Conservation (phyloP, 2,888 invertebrate genomes). For the Peribatodes rhomboidaria region DNA sequence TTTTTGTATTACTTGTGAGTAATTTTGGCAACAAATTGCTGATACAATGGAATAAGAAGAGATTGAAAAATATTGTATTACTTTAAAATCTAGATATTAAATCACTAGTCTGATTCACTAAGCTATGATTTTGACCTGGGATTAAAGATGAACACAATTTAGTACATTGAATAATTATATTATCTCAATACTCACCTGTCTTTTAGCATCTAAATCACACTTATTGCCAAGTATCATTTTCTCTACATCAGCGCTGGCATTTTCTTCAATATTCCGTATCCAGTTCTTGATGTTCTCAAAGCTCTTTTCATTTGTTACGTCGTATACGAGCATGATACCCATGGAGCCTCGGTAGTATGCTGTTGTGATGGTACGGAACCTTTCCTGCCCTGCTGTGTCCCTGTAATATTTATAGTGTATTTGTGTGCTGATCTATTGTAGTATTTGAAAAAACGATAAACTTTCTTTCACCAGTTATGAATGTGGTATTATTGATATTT, state of each 20-base stretch:
- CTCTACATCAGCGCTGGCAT: slow-evolving; percentile 99
- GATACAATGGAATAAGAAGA: no score
- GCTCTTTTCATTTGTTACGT: slow-evolving; percentile 99
- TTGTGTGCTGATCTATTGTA: neutral
- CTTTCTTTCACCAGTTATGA: no score
- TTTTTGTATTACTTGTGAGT: neutral
- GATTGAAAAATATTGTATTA: no score
- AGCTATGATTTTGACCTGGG: neutral
- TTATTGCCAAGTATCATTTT: slow-evolving; percentile 99
- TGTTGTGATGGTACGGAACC: slow-evolving; percentile 99
- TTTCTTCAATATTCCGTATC: slow-evolving; percentile 99
- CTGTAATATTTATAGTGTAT: slow-evolving; percentile 76
- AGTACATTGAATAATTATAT: neutral
- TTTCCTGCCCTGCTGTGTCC: slow-evolving; percentile 99
- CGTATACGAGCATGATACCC: slow-evolving; percentile 99
- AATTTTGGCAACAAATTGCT: neutral
- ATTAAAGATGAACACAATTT: neutral
- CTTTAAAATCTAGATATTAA: neutral
- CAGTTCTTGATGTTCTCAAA: slow-evolving; percentile 99
- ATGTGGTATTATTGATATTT: no score
- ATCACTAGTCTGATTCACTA: neutral
- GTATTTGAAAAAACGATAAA: neutral
- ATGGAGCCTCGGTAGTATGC: slow-evolving; percentile 99
- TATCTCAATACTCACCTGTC: slow-evolving; percentile 88
- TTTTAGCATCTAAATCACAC: slow-evolving; percentile 98